These are phyloP conservation scores for Eretmochelys imbricata DNA, from an alignment of 2,113 vertebrate genomes.

Conservation along the genomic window DNA sequence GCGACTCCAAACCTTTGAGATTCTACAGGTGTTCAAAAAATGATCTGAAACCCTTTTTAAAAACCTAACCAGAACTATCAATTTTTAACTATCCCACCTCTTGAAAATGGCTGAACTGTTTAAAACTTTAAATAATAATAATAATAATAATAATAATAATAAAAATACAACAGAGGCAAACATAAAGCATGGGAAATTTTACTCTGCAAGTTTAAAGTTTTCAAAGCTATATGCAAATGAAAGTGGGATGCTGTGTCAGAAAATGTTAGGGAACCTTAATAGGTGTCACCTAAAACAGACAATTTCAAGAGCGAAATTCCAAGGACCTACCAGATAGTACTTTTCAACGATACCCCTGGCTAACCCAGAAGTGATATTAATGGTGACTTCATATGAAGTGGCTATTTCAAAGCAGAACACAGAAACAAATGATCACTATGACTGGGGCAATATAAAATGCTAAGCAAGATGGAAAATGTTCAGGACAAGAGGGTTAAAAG, in stretches of 20 bases:
- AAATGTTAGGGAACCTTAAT: neutral
- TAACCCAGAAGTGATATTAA: neutral
- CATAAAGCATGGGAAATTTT: neutral
- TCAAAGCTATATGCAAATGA: neutral
- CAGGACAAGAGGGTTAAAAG: neutral
- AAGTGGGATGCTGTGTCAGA: rapidly evolving
- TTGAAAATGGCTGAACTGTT: rapidly evolving
- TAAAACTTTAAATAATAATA: neutral
- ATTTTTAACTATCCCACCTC: conserved; percentile 25
- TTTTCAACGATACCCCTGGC: neutral
- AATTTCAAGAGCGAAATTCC: neutral
- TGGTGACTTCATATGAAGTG: neutral
- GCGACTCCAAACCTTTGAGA: conserved; percentile 21
- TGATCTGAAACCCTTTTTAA: neutral
- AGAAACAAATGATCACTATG: neutral
- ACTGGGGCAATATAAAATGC: conserved; percentile 3
- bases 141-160: too few relatives aligned
- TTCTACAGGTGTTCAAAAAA: neutral
- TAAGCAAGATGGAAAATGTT: neutral
- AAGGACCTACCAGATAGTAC: neutral
- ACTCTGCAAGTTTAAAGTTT: neutral
- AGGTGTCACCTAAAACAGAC: neutral
- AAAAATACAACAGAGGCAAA: neutral
- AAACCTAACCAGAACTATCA: conserved; percentile 17
- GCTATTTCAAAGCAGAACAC: conserved; percentile 13